These are phyloP conservation scores for Perizoma flavofasciatum DNA, from an alignment of 2,888 invertebrate species.

Conservation along the genomic window DNA sequence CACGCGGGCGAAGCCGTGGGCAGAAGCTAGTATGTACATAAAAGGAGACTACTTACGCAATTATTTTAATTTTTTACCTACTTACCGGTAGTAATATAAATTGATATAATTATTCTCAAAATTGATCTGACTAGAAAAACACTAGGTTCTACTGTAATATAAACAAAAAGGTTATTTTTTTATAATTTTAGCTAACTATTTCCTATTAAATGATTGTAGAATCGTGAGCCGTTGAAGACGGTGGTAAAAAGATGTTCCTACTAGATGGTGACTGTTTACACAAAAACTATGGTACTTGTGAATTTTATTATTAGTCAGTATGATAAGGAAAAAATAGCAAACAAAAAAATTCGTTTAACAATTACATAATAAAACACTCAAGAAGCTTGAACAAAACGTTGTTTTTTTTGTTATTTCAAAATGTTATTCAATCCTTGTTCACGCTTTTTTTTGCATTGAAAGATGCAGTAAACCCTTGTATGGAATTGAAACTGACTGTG, in stretches of 20 bases:
- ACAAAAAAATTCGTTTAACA: slow-evolving; percentile 12
- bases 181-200: slow-evolving; percentile 25
- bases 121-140: slow-evolving; percentile 27
- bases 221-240: slow-evolving; percentile 28
- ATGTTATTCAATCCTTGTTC: no score
- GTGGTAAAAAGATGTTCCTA: slow-evolving; percentile 29
- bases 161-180: slow-evolving; percentile 30
- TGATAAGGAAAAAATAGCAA: background rate
- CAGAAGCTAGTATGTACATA: no score
- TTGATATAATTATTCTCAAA: slow-evolving; percentile 28
- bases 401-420: no score
- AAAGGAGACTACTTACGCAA: no score
- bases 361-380: slow-evolving; percentile 13
- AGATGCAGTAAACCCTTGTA: no score
- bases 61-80: background rate
- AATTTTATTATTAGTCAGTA: slow-evolving; percentile 1
- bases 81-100: slow-evolving; percentile 28
- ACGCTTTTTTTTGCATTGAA: no score
- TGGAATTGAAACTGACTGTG: no score
- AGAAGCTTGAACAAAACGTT: background rate
- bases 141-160: slow-evolving; percentile 15
- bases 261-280: slow-evolving; percentile 11
- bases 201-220: slow-evolving; percentile 28
- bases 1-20: no score
- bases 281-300: slow-evolving; percentile 19